These are phyloP conservation scores for Aix galericulata DNA, from an alignment of 2,113 vertebrate species.

Conservation along the genomic window DNA sequence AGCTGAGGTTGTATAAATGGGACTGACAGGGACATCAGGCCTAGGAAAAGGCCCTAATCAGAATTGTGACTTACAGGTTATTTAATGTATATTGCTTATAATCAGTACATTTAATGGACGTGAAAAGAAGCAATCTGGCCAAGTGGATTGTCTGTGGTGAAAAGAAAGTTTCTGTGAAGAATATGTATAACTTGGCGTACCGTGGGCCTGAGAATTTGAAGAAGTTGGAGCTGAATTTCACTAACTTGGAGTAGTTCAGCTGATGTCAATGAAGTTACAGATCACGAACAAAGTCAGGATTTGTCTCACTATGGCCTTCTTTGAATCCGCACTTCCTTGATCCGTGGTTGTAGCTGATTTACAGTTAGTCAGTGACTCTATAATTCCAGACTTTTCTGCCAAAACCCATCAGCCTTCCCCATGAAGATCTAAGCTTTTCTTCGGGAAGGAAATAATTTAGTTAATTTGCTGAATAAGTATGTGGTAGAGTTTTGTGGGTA, in stretches of 20 bases:
- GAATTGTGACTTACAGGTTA: not conserved
- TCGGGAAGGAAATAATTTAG: conserved; percentile 64
- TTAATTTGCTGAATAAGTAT: conserved; percentile 67
- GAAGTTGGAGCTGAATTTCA: not conserved
- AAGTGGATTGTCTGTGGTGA: not conserved
- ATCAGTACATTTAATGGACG: not conserved
- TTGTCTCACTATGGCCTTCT: not conserved
- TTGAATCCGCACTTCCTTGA: not conserved
- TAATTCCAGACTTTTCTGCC: conserved; percentile 60
- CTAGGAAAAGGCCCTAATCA: not conserved
- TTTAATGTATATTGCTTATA: not conserved
- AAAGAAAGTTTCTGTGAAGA: not conserved
- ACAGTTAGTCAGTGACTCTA: conserved; percentile 35
- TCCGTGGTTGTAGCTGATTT: conserved; percentile 21
- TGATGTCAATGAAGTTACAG: not conserved
- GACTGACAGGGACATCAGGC: rapidly evolving
- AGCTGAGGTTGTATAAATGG: not conserved
- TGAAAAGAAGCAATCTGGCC: not conserved
- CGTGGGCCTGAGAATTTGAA: not conserved
- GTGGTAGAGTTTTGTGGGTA: conserved; percentile 62
- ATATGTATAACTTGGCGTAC: not conserved
- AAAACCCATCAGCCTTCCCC: conserved; percentile 33
- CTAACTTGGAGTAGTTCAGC: not conserved
- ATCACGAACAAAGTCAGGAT: not conserved
- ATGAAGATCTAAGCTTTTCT: conserved; percentile 60